Evolutionary conservation across 2,888 invertebrate species (phyloP).

Genomic region (Crossocerus cetratus): DNA sequence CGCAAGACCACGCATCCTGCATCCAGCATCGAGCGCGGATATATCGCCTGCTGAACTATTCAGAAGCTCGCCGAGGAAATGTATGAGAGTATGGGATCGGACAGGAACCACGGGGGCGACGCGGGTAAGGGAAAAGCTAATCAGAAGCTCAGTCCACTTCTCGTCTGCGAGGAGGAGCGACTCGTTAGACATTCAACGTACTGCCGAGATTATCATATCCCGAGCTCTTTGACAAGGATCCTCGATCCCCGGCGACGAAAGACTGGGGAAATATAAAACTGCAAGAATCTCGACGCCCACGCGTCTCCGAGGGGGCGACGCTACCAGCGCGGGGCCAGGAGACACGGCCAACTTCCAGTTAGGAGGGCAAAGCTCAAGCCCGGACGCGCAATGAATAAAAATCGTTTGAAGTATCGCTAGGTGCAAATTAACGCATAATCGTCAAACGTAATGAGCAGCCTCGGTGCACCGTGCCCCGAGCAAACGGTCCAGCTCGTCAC

Average conservation of each 20-base stretch:
- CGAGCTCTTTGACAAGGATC: slow-evolving; percentile 70
- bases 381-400: slow-evolving; percentile 76
- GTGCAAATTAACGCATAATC: slow-evolving; percentile 77
- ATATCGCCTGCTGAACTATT: neutral
- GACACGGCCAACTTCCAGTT: slow-evolving; percentile 55
- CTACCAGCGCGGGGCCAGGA: slow-evolving; percentile 45
- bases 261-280: slow-evolving; percentile 65
- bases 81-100: slow-evolving; percentile 13
- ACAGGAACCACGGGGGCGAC: slow-evolving; percentile 24
- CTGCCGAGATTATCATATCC: slow-evolving; percentile 73
- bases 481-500: slow-evolving; percentile 37
- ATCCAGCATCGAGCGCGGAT: no score
- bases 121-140: slow-evolving; percentile 62
- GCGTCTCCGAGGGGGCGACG: slow-evolving; percentile 30
- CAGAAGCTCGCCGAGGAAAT: slow-evolving; percentile 3
- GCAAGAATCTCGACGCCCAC: slow-evolving; percentile 60
- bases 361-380: slow-evolving; percentile 60
- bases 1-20: neutral
- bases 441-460: slow-evolving; percentile 76
- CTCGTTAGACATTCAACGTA: slow-evolving; percentile 75
- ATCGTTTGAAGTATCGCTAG: slow-evolving; percentile 77
- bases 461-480: slow-evolving; percentile 40
- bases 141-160: slow-evolving; percentile 59
- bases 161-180: slow-evolving; percentile 43
- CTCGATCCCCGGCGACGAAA: slow-evolving; percentile 48